Evolutionary conservation across 1,140 invertebrate genomes (phyloP), one percentile per base, ranked within the genome.

Genomic region (Phymastichus coffea): DNA sequence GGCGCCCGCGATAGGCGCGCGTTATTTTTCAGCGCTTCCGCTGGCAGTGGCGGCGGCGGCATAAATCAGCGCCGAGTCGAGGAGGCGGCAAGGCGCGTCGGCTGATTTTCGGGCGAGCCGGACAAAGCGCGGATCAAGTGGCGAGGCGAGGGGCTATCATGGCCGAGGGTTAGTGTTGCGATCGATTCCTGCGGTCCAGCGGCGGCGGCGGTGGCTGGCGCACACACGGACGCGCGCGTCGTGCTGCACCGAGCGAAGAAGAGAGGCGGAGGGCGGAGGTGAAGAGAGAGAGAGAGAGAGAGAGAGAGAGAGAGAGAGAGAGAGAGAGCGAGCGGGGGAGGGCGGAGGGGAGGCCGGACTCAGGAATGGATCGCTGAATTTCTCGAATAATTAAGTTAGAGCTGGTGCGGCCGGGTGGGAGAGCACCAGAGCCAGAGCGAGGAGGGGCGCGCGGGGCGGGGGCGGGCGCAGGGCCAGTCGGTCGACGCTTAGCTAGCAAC

Each of bases 311-410:
- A 44, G 37, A 15, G 14, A 15, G 48, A 41, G 40, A 25, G 10
- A 35, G 17, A n/a, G n/a, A n/a, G n/a, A n/a, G n/a, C n/a, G n/a
- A 30, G 47, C n/a, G 63, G 41, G 57, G 38, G 53, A 57, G 55
- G 59, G 54, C 23, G 65, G 55, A 44, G 53, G 58, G 53, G 57
- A 65, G 66, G 61, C 65, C n/a, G 66, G 72, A 64, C 68, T 70
- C 69, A 77, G 74, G 73, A 78, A 78, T 77, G 76, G 76, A 77
- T 78, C 75, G 77, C 58, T 76, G 76, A 79, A 79, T 78, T 79
- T 78, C 76, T 77, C 75, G 76, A 78, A 78, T 78, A 78, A 78
- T 78, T 79, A 78, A 79, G 77, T 80, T 78, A 80, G 77, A 74
- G 71, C 70, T 72, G 69, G 73, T 71, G 28, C 28, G 28, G 6